Evolutionary conservation across 2,113 vertebrate genomes (phyloP).

Genomic region (Ursus arctos): DNA sequence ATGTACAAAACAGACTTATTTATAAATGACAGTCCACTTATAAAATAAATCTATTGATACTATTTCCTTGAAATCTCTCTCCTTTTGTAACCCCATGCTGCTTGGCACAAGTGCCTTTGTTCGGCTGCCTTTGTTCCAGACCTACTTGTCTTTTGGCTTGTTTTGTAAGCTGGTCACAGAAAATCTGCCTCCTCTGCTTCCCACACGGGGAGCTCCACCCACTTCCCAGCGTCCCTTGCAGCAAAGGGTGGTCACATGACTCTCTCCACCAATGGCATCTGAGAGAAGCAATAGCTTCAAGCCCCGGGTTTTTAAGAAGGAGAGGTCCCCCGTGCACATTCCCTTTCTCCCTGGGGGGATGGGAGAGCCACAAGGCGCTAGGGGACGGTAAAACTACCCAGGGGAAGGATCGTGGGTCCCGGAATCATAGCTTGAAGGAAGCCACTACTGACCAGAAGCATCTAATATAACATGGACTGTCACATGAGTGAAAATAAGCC

Average conservation of each 20-base stretch:
- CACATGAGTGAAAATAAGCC: not conserved
- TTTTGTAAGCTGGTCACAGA: not conserved
- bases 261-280: not conserved
- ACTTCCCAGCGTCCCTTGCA: not conserved
- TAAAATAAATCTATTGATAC: not conserved
- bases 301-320: not conserved
- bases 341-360: not conserved
- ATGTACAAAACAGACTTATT: not conserved
- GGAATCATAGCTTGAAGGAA: not conserved
- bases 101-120: not conserved
- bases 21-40: not conserved
- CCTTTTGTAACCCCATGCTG: not conserved
- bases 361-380: not conserved
- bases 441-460: not conserved
- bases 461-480: not conserved
- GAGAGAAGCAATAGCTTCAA: not conserved
- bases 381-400: accelerated
- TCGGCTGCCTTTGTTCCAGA: not conserved
- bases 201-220: accelerated
- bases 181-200: not conserved
- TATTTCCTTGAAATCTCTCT: not conserved
- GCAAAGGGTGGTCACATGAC: not conserved
- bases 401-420: not conserved
- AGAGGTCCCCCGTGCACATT: accelerated
- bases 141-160: not conserved